Evolutionary conservation across 2,113 vertebrate genomes (phyloP), one percentile per base, ranked within the genome.

Genomic region (Chaenocephalus aceratus): DNA sequence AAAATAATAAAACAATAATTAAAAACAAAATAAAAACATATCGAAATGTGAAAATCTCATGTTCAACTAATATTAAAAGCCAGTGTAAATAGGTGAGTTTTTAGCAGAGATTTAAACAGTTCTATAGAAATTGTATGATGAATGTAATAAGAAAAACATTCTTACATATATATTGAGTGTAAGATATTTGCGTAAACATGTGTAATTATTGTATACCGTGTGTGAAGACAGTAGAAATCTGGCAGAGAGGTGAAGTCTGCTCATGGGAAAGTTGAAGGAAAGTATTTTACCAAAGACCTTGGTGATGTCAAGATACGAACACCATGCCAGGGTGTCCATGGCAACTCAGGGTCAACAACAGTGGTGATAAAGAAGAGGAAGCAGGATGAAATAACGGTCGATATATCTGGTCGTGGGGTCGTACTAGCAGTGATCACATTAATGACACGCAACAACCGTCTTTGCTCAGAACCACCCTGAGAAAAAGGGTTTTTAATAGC

Each of bases 241-340:
- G 58, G 36, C 75, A 46, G 71, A 34, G 5, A 72, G 77, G 70
- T n/a, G 59, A 58, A 54, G 72, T 74, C 71, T 44, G 52, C 18
- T 71, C 56, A 59, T 77, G 67, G 76, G 60, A 84, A 71, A 70
- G 68, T 66, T 64, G 15, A 58, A n/a, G 59, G 62, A 70, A 72
- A 58, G 67, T 73, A 23, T 51, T 12, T 21, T 30, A 23, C 48
- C 45, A 23, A 23, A 34, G 56, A 69, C 67, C 23, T 9, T 14
- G 0, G 9, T 69, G 68, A 84, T 61, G 77, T 77, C 41, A 78
- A 64, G 60, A 61, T 51, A 56, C 16, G 30, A 53, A 53, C 59
- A 44, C 26, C 21, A 61, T 80, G 72, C 64, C 82, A 85, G 4
- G 4, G 41, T 72, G 5, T 67, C 72, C 71, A 56, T 59, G 56